Percentiles rank a stretch among this genome's conserved stretches.
Conservation (phyloP, 2,888 invertebrate species). For the Proisotoma minuta region DNA sequence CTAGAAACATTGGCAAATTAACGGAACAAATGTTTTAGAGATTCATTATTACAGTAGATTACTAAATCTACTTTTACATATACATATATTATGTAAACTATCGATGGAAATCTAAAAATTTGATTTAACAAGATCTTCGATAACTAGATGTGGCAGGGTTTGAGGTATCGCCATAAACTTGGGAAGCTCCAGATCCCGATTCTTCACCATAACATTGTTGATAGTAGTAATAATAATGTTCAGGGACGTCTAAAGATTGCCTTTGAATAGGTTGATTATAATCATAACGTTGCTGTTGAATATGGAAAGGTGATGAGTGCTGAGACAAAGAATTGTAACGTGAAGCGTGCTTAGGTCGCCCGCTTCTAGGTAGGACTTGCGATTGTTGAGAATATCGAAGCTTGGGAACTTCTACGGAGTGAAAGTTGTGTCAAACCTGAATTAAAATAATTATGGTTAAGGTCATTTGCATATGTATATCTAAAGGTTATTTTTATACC, state of each 20-base stretch:
- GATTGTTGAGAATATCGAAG: constrained; percentile 25
- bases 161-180: constrained; percentile 28
- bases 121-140: constrained; percentile 40
- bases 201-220: constrained; percentile 21
- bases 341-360: neutral
- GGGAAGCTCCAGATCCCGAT: constrained; percentile 15
- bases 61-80: no score
- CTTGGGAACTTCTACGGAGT: constrained; percentile 31
- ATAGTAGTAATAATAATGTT: constrained; percentile 45
- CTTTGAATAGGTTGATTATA: constrained; percentile 21
- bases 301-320: constrained; percentile 14
- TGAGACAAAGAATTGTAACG: no score
- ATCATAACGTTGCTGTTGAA: constrained; percentile 6
- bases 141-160: constrained; percentile 32
- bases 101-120: no score
- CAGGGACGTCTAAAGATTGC: constrained; percentile 43
- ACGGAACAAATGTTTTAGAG: no score
- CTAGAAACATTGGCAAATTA: no score
- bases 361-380: neutral
- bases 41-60: no score
- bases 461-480: neutral
- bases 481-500: constrained; percentile 59
- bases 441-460: neutral
- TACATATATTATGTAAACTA: no score
- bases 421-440: constrained; percentile 36